Evolutionary conservation across 2,797 vertebrate genomes (phyloP), one percentile per base, ranked within the genome.

Genomic region (Lemur catta): DNA sequence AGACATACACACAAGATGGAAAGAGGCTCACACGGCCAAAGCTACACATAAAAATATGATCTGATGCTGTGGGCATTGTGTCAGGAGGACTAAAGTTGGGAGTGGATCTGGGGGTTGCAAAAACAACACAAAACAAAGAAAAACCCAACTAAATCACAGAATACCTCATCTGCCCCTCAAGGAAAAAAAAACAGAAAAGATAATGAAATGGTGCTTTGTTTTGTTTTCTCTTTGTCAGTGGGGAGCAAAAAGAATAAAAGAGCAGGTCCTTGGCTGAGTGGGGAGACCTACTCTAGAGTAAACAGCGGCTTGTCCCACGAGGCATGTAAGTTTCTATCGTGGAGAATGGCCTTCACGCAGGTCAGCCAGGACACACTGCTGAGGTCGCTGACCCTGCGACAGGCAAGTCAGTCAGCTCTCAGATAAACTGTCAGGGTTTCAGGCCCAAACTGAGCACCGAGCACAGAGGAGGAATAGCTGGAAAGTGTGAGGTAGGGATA

Each of bases 171-270:
- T 5, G 0, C 0, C 18, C n/a, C 1, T 10, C 18, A 50, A 74
- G 65, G 26, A 28, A n/a, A 81, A 93, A 90, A 30, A 89, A 11
- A 12, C 35, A 92, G 55, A 61, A 79, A 78, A 28, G 87, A n/a
- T 3, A 75, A 72, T 43, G 35, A 4, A 79, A 93, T 89, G 38
- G n/a, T 38, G 17, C 33, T 55, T n/a, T 67, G 63, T n/a, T 67
- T 67, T n/a, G 14, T 67, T 59, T 63, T 33, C 48, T 76, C 71
- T 67, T 67, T n/a, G 17, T 67, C 35, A n/a, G 33, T 76, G 24
- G 26, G 33, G 30, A 86, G 55, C 18, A 91, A 52, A 80, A 38
- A 48, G 30, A 67, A 91, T 22, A 26, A 86, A 65, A 65, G 72
- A 76, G 43, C 5, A 30, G 26, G 26, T 7, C 13, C 1, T 6